Evolutionary conservation across 2,113 vertebrate genomes (phyloP), one percentile per base, ranked within the genome.

Genomic region (Actinemys pallida): DNA sequence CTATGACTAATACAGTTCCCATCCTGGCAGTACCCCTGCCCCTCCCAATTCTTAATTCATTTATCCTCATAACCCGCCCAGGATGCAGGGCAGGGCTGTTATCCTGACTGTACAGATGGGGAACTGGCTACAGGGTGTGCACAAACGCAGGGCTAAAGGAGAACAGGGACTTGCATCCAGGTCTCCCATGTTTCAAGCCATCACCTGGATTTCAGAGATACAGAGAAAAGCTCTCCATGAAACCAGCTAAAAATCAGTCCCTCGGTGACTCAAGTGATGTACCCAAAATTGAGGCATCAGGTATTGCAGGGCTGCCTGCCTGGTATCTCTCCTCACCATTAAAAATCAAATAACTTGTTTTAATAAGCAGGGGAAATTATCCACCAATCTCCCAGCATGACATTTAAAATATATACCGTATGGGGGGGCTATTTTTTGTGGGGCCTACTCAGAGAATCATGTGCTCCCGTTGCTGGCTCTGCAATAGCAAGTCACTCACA

Each of bases 371-470:
- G 12, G 31, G 42, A 31, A 90, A 4, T 10, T 75, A 3, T 42
- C 42, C 62, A 69, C 54, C 52, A 19, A 39, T 50, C 29, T 90
- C 25, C 29, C 20, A 6, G 25, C 45, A 72, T 0, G 3, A 81
- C 35, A 81, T 4, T 12, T 92, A 80, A 22, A 86, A 35, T 24
- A 6, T 1, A 0, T 19, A 35, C 16, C 81, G 13, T 8, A 0
- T 10, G n/a, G 62, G 0, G 12, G 27, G 50, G 31, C 53, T 24
- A 8, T 0, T n/a, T 39, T 76, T 39, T 7, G 39, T 10, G 11
- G 24, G 78, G 35, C 50, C 3, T 0, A 53, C 53, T 19, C 8
- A 0, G 6, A 3, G 47, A 22, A 31, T 52, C 6, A 0, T 6
- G 75, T 6, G 59, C 19, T 45, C 17, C 82, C 72, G 20, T 2